Evolutionary conservation across 2,888 invertebrate genomes (phyloP).

Genomic region (Sesamia inferens): DNA sequence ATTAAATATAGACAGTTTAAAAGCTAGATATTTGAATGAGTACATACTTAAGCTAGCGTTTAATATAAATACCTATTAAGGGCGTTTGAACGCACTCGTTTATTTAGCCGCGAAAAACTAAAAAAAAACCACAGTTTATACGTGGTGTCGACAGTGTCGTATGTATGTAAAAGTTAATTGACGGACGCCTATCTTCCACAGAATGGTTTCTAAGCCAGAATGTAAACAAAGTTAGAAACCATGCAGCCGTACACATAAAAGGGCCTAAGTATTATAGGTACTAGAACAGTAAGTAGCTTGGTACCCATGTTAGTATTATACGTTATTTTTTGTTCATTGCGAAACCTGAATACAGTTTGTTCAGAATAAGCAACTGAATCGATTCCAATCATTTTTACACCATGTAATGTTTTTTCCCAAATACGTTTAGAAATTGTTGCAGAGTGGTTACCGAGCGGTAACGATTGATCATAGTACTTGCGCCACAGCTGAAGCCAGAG

Average conservation of each 20-base stretch:
- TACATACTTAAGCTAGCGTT: constrained; percentile 2
- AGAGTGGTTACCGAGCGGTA: too few species aligned
- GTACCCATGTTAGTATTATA: neutral
- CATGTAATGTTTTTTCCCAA: too few species aligned
- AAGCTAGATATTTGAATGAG: constrained; percentile 9
- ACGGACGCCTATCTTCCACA: neutral
- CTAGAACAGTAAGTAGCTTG: neutral
- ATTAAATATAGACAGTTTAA: constrained; percentile 19
- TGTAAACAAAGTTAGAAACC: neutral
- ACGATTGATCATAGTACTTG: too few species aligned
- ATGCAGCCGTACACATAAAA: neutral
- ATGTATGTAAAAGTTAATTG: neutral
- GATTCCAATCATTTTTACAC: too few species aligned
- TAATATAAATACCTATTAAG: neutral
- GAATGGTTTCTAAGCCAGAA: neutral
- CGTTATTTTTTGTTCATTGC: too few species aligned
- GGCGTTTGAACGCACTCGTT: neutral
- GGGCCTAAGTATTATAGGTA: neutral
- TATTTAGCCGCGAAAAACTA: neutral
- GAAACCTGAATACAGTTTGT: too few species aligned
- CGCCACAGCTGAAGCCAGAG: too few species aligned
- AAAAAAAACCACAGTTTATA: too few species aligned
- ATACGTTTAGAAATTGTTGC: too few species aligned
- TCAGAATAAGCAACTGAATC: too few species aligned
- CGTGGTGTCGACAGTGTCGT: neutral